Conservation (phyloP, 1,140 invertebrate genomes). For the Nymphalis io region DNA sequence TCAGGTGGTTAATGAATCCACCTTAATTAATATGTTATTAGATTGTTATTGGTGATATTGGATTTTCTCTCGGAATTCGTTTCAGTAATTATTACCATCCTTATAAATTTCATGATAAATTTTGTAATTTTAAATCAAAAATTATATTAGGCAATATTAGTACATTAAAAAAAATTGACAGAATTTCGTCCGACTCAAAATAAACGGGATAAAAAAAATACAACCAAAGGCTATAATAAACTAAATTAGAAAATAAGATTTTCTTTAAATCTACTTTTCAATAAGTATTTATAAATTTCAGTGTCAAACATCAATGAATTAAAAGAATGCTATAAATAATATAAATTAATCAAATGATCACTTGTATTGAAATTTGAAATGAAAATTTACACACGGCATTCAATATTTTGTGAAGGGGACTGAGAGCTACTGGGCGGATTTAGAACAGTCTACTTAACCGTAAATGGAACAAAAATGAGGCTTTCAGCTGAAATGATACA, state of each 20-base stretch:
- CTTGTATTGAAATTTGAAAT: neutral
- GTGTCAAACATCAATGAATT: too few species aligned
- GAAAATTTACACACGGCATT: neutral
- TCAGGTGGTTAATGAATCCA: neutral
- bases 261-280: too few species aligned
- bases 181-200: too few species aligned
- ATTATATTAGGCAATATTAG: too few species aligned
- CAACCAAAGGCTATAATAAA: too few species aligned
- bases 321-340: too few species aligned
- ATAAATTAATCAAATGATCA: too few species aligned
- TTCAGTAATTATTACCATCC: neutral
- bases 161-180: too few species aligned
- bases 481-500: neutral
- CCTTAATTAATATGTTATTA: neutral
- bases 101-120: neutral
- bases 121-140: neutral
- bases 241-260: too few species aligned
- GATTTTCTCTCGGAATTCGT: neutral
- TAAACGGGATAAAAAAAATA: too few species aligned
- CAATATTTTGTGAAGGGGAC: neutral
- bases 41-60: neutral
- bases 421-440: neutral
- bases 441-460: neutral
- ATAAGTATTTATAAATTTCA: too few species aligned
- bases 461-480: conserved; percentile 3